Percentiles rank a stretch among this genome's conserved stretches.
phyloP scores from a whole-genome alignment of 2,113 vertebrate genomes.

The Muntiacus muntjak region DNA sequence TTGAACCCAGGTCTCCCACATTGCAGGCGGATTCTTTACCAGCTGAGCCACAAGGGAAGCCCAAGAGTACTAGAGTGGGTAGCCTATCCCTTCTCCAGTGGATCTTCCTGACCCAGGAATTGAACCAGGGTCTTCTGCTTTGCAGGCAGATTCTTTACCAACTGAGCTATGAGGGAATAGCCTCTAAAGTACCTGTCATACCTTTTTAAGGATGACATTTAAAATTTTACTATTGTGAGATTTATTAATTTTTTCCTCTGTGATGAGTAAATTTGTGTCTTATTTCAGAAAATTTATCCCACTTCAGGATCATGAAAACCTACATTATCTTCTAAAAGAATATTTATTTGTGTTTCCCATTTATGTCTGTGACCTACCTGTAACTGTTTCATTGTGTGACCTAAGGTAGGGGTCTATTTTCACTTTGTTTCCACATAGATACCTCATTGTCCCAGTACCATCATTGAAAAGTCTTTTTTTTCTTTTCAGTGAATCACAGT shows the following conservation, averaged over 20 bases:
- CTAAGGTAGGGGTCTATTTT: not conserved
- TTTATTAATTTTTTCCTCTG: not conserved
- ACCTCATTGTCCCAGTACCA: not conserved
- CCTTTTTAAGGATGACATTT: not conserved
- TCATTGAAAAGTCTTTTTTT: not conserved
- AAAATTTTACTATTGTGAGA: not conserved
- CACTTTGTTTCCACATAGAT: not conserved
- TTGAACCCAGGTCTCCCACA: not conserved
- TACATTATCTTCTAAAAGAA: not conserved
- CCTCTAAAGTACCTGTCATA: not conserved
- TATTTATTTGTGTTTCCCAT: not conserved
- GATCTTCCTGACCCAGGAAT: not conserved
- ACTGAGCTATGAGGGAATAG: not conserved
- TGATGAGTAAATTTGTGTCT: not conserved
- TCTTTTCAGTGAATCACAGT: not conserved
- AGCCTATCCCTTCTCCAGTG: not conserved
- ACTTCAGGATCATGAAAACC: not conserved
- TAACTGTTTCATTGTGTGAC: not conserved
- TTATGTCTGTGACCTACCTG: not conserved
- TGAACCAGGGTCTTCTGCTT: accelerated
- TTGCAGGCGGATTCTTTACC: not conserved
- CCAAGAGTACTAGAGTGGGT: not conserved
- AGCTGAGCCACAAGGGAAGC: not conserved
- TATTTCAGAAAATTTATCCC: not conserved
- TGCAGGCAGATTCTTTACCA: not conserved